Evolutionary conservation across 2,113 vertebrate genomes (phyloP).

Genomic region (Crotalus helleri): DNA sequence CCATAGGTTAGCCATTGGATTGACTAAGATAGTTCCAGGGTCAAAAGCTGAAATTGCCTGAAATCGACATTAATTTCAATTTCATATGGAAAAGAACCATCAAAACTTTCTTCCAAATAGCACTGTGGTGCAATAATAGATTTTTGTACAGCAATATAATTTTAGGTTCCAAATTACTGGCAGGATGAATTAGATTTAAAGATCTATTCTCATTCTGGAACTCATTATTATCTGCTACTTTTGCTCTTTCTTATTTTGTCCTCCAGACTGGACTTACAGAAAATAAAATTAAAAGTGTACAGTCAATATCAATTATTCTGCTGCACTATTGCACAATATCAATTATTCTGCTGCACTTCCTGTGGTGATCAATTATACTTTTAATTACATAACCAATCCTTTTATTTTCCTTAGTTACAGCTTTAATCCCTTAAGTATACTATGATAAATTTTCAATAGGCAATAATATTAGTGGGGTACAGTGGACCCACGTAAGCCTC

Average conservation of each 20-base stretch:
- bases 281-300: background rate
- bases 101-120: background rate
- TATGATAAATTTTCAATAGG: conserved; percentile 35
- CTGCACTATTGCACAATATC: conserved; percentile 38
- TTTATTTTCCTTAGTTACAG: conserved; percentile 32
- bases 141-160: background rate
- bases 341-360: conserved; percentile 44
- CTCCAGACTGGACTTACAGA: conserved; percentile 31
- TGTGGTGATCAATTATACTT: conserved; percentile 55
- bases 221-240: conserved; percentile 24
- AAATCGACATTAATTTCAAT: background rate
- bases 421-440: conserved; percentile 43
- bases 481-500: conserved; percentile 14
- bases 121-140: background rate
- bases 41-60: background rate
- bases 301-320: conserved; percentile 52
- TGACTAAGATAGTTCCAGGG: background rate
- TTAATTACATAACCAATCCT: conserved; percentile 56
- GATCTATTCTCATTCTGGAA: background rate
- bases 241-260: conserved; percentile 35
- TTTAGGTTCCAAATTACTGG: conserved; percentile 7
- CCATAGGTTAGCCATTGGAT: background rate
- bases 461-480: background rate
- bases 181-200: conserved; percentile 14
- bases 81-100: background rate